A percentile compares a stretch with the other conserved stretches of the same genome.
Evolutionary conservation across 2,888 invertebrate species (phyloP).

Genomic region (Lasioglossum zephyrum): DNA sequence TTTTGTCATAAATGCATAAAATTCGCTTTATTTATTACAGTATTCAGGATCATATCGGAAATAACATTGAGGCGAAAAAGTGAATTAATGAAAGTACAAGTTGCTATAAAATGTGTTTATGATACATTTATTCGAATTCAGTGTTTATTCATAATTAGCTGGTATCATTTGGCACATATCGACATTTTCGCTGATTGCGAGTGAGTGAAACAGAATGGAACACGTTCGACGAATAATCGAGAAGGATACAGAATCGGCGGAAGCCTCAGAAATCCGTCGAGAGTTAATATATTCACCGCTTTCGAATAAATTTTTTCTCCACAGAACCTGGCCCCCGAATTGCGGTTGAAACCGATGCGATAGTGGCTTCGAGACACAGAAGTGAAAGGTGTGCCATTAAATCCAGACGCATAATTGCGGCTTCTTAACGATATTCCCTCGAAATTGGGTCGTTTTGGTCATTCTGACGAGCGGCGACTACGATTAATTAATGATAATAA

Average conservation of each 20-base stretch:
- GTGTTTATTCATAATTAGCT: neutral
- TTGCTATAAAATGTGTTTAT: neutral
- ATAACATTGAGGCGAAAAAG: neutral
- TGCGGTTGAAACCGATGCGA: neutral
- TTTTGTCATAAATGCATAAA: neutral
- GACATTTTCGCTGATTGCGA: neutral
- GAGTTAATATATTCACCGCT: conserved; percentile 1
- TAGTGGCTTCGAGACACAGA: neutral
- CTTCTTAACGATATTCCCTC: neutral
- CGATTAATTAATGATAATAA: neutral
- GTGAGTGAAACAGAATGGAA: conserved; percentile 4
- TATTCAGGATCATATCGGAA: neutral
- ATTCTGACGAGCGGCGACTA: neutral
- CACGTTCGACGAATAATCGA: neutral
- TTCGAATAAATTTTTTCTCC: conserved; percentile 12
- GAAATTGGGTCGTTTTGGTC: neutral
- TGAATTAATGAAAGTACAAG: neutral
- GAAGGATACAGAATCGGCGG: neutral
- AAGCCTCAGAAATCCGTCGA: neutral
- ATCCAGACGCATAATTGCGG: neutral
- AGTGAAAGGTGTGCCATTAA: conserved; percentile 20
- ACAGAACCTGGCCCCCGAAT: neutral
- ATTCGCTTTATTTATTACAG: no score
- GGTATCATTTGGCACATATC: neutral
- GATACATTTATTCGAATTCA: neutral